These are phyloP conservation scores for Steatornis caripensis DNA, from an alignment of 2,113 vertebrate species.

Conservation along the genomic window DNA sequence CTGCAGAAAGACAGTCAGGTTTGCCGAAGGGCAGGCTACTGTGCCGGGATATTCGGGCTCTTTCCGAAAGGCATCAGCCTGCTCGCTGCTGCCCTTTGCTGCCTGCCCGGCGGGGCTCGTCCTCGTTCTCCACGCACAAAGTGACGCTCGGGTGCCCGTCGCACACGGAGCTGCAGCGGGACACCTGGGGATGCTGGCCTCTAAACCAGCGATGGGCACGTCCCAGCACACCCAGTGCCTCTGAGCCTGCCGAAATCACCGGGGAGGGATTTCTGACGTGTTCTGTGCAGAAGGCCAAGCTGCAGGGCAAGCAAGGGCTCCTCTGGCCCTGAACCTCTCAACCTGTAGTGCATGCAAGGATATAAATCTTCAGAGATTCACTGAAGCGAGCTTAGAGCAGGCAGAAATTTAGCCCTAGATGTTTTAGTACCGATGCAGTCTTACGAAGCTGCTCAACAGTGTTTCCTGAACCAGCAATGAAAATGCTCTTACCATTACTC, in stretches of 20 bases:
- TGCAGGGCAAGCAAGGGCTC: background rate
- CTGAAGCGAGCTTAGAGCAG: too few species aligned
- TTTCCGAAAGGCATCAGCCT: background rate
- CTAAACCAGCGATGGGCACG: rapidly evolving
- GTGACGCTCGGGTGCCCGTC: background rate
- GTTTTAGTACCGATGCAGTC: background rate
- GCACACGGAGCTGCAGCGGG: rapidly evolving
- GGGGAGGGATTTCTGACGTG: background rate
- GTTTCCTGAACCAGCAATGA: background rate
- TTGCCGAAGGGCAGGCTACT: background rate
- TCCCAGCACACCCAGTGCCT: background rate
- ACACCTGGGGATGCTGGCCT: background rate
- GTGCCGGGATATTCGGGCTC: background rate
- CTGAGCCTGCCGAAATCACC: background rate
- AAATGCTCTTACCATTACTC: background rate
- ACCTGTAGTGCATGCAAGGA: background rate
- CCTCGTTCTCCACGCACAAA: background rate
- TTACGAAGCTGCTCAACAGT: background rate
- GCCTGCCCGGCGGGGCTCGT: rapidly evolving
- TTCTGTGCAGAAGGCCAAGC: background rate
- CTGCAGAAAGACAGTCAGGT: background rate
- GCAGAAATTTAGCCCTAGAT: background rate
- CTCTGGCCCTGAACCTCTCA: background rate
- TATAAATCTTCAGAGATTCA: background rate
- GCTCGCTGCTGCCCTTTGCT: background rate